Evolutionary conservation across 1,140 invertebrate genomes (phyloP).

Genomic region (Drosophila arawakana): DNA sequence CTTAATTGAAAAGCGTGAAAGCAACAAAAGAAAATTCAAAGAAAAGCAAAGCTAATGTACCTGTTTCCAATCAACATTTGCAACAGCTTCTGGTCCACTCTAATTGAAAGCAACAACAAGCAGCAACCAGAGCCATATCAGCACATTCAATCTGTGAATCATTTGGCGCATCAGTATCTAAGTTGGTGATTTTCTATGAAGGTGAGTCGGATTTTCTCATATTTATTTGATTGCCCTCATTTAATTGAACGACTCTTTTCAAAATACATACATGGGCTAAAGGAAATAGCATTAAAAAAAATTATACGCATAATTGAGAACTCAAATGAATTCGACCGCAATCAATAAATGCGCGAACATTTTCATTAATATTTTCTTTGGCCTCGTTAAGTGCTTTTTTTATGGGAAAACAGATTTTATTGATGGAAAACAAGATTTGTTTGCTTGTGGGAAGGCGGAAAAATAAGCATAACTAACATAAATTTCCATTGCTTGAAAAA

Average conservation of each 20-base stretch:
- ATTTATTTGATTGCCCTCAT: constrained; percentile 20
- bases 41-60: constrained; percentile 33
- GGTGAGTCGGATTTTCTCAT: constrained; percentile 52
- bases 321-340: constrained; percentile 57
- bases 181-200: constrained; percentile 68
- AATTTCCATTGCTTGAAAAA: not conserved
- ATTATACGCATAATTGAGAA: constrained; percentile 57
- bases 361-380: constrained; percentile 31
- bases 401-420: not conserved
- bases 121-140: constrained; percentile 14
- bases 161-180: constrained; percentile 69
- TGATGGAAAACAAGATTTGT: constrained; percentile 4
- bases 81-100: constrained; percentile 32
- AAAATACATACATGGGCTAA: constrained; percentile 21
- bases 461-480: constrained; percentile 16
- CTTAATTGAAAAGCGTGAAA: constrained; percentile 55
- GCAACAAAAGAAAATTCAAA: constrained; percentile 13
- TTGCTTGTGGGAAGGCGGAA: constrained; percentile 5
- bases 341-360: constrained; percentile 36
- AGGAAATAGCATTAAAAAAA: constrained; percentile 23
- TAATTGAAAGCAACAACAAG: constrained; percentile 22
- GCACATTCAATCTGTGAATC: constrained; percentile 40
- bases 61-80: constrained; percentile 49
- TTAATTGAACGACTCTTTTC: constrained; percentile 36
- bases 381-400: constrained; percentile 17